Percentiles rank a stretch among this genome's conserved stretches.
phyloP scores from a whole-genome alignment of 2,113 vertebrate genomes.

The Macaca mulatta region DNA sequence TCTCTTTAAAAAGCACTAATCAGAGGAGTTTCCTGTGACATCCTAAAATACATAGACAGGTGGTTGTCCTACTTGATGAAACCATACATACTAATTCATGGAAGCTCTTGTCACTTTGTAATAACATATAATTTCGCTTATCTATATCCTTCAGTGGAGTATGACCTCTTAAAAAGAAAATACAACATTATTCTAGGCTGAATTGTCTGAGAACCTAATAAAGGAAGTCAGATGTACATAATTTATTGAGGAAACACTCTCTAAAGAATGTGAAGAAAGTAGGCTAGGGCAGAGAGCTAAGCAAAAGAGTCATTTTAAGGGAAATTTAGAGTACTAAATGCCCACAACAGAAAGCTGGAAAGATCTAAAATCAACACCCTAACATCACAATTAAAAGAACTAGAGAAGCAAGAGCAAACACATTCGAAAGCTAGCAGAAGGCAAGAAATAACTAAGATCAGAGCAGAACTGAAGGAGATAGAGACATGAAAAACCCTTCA shows the following conservation, averaged over 20 bases:
- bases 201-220: neutral
- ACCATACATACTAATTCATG: neutral
- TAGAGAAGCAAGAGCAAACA: no score
- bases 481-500: no score
- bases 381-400: no score
- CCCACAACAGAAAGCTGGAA: no score
- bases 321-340: no score
- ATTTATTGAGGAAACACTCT: neutral
- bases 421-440: no score
- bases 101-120: neutral
- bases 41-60: neutral
- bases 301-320: neutral
- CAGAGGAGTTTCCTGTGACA: neutral
- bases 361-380: no score
- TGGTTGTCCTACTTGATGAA: neutral
- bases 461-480: no score
- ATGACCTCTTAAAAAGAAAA: neutral
- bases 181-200: neutral
- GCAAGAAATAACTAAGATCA: no score
- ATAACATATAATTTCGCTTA: neutral
- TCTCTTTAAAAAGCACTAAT: neutral
- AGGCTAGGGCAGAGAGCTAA: neutral
- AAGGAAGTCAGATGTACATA: neutral
- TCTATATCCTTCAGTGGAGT: neutral
- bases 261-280: neutral